Evolutionary conservation across 1,140 invertebrate genomes (phyloP).

Genomic region (Manduca sexta): DNA sequence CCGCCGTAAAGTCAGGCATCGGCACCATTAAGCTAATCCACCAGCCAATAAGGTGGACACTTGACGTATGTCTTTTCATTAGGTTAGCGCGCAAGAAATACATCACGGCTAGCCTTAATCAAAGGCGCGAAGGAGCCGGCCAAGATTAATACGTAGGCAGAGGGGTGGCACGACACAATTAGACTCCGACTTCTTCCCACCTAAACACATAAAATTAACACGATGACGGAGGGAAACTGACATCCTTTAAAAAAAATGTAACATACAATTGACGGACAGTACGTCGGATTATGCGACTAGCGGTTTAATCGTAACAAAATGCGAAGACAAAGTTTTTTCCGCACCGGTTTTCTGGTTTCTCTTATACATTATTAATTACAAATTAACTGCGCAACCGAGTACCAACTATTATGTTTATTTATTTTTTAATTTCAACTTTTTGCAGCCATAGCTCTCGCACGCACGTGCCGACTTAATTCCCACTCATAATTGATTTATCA

Average conservation of each 20-base stretch:
- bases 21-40: slow-evolving; percentile 58
- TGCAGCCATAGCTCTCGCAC: background rate
- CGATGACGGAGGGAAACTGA: slow-evolving; percentile 18
- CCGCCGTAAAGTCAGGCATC: slow-evolving; percentile 10
- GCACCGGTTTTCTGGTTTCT: too few relatives aligned
- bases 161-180: slow-evolving; percentile 39
- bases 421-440: background rate
- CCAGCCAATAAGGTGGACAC: slow-evolving; percentile 65
- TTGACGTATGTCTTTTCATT: slow-evolving; percentile 69
- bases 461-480: slow-evolving; percentile 18
- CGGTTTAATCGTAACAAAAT: background rate
- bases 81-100: slow-evolving; percentile 64
- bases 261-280: too few relatives aligned
- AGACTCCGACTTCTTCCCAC: slow-evolving; percentile 30
- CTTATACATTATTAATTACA: too few relatives aligned
- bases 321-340: too few relatives aligned
- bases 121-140: slow-evolving; percentile 53
- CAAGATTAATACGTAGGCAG: slow-evolving; percentile 62
- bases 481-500: slow-evolving; percentile 53
- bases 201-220: slow-evolving; percentile 32
- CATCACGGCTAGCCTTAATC: slow-evolving; percentile 65
- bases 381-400: too few relatives aligned
- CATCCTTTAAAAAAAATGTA: background rate
- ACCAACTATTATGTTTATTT: background rate
- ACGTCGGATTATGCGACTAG: too few relatives aligned